These are phyloP conservation scores for Phyto melanocephala DNA, from an alignment of 2,888 invertebrate genomes.

Conservation along the genomic window DNA sequence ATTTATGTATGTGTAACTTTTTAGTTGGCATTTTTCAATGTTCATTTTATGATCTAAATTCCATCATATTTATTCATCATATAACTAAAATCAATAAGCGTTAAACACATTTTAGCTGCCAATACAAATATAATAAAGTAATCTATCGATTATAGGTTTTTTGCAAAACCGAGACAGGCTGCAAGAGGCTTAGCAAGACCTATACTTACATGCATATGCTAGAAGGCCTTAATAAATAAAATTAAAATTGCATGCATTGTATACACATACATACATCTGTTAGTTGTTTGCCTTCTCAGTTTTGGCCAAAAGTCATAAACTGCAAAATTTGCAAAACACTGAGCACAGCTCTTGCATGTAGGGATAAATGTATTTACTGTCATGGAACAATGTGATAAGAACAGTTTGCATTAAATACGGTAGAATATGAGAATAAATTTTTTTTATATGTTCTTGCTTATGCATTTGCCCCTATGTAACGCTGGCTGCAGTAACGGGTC, in stretches of 20 bases:
- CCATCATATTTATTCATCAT: neutral
- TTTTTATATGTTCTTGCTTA: neutral
- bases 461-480: neutral
- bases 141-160: conserved; percentile 21
- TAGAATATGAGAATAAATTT: neutral
- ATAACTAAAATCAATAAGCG: conserved; percentile 20
- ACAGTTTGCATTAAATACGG: conserved; percentile 6
- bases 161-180: neutral
- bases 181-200: neutral
- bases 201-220: neutral
- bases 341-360: neutral
- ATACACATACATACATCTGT: neutral
- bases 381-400: neutral
- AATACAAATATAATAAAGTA: conserved; percentile 42
- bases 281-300: neutral
- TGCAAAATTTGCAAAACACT: neutral
- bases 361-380: neutral
- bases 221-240: conserved; percentile 36
- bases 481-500: neutral
- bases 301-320: conserved; percentile 30
- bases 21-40: neutral
- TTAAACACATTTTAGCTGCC: neutral
- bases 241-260: conserved; percentile 18
- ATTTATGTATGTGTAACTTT: neutral
- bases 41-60: neutral